phyloP scores from a whole-genome alignment of 2,113 vertebrate genomes.

The Laticauda laticaudata region DNA sequence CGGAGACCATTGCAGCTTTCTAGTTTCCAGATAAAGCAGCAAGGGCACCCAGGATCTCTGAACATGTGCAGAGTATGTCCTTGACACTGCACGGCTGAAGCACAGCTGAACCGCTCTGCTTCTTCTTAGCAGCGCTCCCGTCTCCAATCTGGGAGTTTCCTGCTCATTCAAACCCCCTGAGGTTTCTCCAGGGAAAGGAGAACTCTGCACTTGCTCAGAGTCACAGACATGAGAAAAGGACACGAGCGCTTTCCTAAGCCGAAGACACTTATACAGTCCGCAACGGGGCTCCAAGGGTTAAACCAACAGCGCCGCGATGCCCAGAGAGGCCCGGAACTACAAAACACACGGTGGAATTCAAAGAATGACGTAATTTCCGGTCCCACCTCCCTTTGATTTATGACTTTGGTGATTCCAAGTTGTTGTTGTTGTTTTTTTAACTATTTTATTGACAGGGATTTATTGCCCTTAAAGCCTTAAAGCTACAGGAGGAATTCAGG shows the following conservation, averaged over 20 bases:
- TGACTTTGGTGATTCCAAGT: background rate
- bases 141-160: background rate
- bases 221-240: background rate
- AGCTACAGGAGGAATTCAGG: background rate
- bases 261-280: too few relatives aligned
- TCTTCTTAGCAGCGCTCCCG: background rate
- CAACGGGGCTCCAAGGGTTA: background rate
- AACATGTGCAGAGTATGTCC: background rate
- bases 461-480: background rate
- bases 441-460: background rate
- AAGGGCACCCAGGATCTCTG: background rate
- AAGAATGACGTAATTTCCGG: background rate
- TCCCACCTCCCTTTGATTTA: background rate
- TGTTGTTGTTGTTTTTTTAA: background rate
- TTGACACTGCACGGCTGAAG: background rate
- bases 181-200: background rate
- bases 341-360: background rate
- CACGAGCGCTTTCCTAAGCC: fast-evolving
- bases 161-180: background rate
- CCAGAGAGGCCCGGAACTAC: background rate
- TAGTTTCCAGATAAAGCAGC: background rate
- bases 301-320: background rate
- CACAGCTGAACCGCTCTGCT: background rate
- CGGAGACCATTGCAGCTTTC: background rate
- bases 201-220: background rate